A percentile compares a stretch with the other conserved stretches of the same genome.
phyloP scores from a whole-genome alignment of 1,140 invertebrate species.

The Riptortus pedestris region DNA sequence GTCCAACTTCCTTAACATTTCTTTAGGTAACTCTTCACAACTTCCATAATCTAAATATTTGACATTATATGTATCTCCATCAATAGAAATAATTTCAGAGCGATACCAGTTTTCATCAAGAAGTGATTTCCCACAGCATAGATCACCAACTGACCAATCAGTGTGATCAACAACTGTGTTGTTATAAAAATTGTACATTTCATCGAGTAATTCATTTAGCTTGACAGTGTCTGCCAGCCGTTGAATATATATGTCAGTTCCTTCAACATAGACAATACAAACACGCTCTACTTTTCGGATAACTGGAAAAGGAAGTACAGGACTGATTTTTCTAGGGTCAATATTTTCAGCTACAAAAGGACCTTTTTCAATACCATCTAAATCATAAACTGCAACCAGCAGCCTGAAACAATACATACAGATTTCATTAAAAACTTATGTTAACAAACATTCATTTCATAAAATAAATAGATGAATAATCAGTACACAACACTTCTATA shows the following conservation, averaged over 20 bases:
- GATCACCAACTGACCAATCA: slow-evolving; percentile 13
- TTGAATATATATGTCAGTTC: slow-evolving; percentile 51
- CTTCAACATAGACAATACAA: slow-evolving; percentile 40
- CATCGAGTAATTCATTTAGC: slow-evolving; percentile 40
- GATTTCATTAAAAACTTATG: no score
- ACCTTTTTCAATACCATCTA: slow-evolving; percentile 46
- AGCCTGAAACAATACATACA: slow-evolving; percentile 42
- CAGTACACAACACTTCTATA: no score
- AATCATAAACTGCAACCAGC: slow-evolving; percentile 45
- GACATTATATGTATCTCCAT: slow-evolving; percentile 29
- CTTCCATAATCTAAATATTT: slow-evolving; percentile 48
- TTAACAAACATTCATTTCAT: no score
- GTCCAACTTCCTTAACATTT: slow-evolving; percentile 37
- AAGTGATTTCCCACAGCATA: slow-evolving; percentile 49
- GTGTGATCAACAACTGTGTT: slow-evolving; percentile 36
- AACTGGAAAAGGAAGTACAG: slow-evolving; percentile 46
- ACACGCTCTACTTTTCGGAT: slow-evolving; percentile 43
- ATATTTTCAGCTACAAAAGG: slow-evolving; percentile 41
- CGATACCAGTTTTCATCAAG: slow-evolving; percentile 48
- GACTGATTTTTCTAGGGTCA: slow-evolving; percentile 40
- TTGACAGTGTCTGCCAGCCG: slow-evolving; percentile 37
- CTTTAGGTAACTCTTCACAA: slow-evolving; percentile 34
- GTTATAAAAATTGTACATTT: slow-evolving; percentile 49
- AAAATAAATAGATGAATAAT: no score
- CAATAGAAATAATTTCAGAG: slow-evolving; percentile 19